Evolutionary conservation across 2,797 vertebrate species (phyloP).

Genomic region (Moxostoma hubbsi): DNA sequence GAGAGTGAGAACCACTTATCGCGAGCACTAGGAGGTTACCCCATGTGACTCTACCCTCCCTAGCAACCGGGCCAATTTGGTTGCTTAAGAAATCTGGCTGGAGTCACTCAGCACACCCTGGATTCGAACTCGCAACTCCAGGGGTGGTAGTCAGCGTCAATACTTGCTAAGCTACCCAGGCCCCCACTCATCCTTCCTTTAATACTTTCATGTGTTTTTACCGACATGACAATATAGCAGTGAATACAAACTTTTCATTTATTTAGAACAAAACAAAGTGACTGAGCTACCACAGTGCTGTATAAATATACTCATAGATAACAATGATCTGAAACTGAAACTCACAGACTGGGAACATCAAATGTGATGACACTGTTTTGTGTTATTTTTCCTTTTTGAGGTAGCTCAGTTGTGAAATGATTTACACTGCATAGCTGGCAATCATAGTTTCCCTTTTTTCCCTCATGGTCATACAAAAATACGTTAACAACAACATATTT

Average conservation of each 20-base stretch:
- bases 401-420: constrained; percentile 79
- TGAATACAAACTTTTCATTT: constrained; percentile 53
- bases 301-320: constrained; percentile 37
- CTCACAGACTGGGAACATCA: constrained; percentile 26
- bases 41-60: too few relatives aligned
- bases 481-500: constrained; percentile 72
- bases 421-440: constrained; percentile 66
- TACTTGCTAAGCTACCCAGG: too few relatives aligned
- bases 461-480: constrained; percentile 81
- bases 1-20: too few relatives aligned
- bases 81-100: too few relatives aligned
- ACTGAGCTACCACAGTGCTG: constrained; percentile 75
- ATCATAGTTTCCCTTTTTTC: constrained; percentile 74
- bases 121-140: too few relatives aligned
- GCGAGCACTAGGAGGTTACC: too few relatives aligned
- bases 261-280: constrained; percentile 62
- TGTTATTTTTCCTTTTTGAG: constrained; percentile 67
- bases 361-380: constrained; percentile 40
- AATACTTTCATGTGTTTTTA: constrained; percentile 66
- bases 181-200: constrained; percentile 30
- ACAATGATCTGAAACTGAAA: constrained; percentile 33
- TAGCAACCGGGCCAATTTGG: too few relatives aligned
- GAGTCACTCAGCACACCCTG: too few relatives aligned
- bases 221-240: constrained; percentile 55
- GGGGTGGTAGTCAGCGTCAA: too few relatives aligned